These are phyloP conservation scores for Athene cunicularia DNA, from an alignment of 2,113 vertebrate species.

Conservation along the genomic window DNA sequence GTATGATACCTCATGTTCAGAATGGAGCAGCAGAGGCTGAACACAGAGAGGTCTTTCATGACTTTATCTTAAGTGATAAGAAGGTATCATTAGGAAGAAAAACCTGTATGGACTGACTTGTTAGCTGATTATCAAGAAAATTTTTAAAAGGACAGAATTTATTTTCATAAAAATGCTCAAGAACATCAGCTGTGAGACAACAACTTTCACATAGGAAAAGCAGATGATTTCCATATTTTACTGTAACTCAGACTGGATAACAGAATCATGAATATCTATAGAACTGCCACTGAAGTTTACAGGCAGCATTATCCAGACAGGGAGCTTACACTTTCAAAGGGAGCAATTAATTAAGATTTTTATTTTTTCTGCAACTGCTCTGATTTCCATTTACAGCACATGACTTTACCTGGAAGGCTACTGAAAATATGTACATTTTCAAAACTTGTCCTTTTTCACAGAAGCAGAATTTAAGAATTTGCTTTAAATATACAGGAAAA, in stretches of 20 bases:
- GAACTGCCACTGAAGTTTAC: neutral
- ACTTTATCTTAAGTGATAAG: fast-evolving
- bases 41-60: neutral
- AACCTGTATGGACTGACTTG: neutral
- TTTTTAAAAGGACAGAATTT: neutral
- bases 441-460: neutral
- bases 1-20: neutral
- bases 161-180: neutral
- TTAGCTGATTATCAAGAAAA: neutral
- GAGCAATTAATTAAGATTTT: neutral
- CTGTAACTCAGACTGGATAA: neutral
- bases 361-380: neutral
- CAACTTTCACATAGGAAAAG: neutral
- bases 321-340: neutral
- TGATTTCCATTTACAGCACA: neutral
- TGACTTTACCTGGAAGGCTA: neutral
- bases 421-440: neutral
- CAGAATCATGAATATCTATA: neutral
- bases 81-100: neutral
- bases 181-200: neutral
- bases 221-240: neutral
- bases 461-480: neutral
- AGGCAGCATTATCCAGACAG: neutral
- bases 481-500: neutral
- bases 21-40: neutral